These are phyloP conservation scores for Ochotona curzoniae DNA, from an alignment of 2,113 vertebrate species.

Conservation along the genomic window DNA sequence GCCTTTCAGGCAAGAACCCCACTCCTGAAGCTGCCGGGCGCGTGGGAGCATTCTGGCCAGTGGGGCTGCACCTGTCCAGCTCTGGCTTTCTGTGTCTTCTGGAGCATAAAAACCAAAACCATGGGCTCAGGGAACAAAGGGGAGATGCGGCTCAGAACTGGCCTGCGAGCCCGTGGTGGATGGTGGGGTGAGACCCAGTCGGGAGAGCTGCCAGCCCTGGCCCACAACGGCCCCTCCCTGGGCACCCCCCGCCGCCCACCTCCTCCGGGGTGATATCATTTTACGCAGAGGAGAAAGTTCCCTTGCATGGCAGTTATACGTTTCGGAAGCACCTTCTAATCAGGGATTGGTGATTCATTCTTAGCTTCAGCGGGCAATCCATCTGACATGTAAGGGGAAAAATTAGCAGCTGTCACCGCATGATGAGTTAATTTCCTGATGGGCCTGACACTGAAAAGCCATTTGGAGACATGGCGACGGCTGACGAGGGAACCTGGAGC, in stretches of 20 bases:
- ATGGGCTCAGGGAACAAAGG: not conserved
- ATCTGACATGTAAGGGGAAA: slow-evolving; percentile 96
- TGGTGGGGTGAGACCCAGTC: too few species aligned
- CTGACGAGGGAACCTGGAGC: slow-evolving; percentile 94
- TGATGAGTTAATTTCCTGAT: slow-evolving; percentile 99
- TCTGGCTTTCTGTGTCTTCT: not conserved
- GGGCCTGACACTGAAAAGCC: slow-evolving; percentile 93
- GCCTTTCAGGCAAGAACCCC: not conserved
- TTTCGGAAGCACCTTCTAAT: slow-evolving; percentile 94
- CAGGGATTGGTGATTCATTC: slow-evolving; percentile 96
- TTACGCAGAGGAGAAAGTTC: slow-evolving; percentile 89
- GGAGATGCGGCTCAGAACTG: slow-evolving; percentile 61
- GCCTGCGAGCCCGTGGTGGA: too few species aligned
- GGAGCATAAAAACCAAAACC: not conserved
- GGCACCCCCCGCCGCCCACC: slow-evolving; percentile 82
- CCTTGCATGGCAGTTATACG: slow-evolving; percentile 89
- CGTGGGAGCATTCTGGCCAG: too few species aligned
- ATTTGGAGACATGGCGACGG: slow-evolving; percentile 90
- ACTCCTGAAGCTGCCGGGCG: too few species aligned
- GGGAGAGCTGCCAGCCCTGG: too few species aligned
- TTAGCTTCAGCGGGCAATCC: slow-evolving; percentile 95
- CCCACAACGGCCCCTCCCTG: too few species aligned
- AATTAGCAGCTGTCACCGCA: slow-evolving; percentile 98
- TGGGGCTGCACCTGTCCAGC: not conserved
- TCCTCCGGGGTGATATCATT: slow-evolving; percentile 89